These are phyloP conservation scores for Ctenomys sociabilis DNA, from an alignment of 2,113 vertebrate genomes.

Conservation along the genomic window DNA sequence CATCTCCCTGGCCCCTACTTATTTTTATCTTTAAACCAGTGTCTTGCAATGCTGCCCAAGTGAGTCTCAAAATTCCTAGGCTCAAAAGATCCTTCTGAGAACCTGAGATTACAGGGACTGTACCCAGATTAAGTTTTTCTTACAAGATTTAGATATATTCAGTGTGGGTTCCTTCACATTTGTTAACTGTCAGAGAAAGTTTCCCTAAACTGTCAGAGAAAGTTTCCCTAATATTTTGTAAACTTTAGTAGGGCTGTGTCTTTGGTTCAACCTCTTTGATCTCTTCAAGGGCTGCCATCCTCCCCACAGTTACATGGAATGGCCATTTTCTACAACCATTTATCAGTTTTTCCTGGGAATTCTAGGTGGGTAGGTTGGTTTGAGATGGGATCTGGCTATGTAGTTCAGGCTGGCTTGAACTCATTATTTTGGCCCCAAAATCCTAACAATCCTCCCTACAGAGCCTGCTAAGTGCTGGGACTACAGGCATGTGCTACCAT, in stretches of 20 bases:
- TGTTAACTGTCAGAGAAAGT: not conserved
- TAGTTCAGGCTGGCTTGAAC: not conserved
- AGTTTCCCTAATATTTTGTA: not conserved
- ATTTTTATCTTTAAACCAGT: not conserved
- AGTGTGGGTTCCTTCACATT: not conserved
- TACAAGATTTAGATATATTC: not conserved
- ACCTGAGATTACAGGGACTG: not conserved
- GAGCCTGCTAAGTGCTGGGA: not conserved
- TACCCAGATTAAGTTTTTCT: no score
- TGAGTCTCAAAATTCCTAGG: not conserved
- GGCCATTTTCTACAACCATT: not conserved
- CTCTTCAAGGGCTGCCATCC: not conserved
- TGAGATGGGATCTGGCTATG: not conserved
- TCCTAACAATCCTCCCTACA: not conserved
- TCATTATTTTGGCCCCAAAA: not conserved
- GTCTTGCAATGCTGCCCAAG: not conserved
- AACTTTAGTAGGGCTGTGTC: not conserved
- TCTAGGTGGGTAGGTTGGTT: not conserved
- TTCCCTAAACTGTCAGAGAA: not conserved
- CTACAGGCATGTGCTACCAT: not conserved
- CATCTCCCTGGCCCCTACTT: no score
- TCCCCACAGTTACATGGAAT: not conserved
- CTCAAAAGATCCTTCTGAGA: not conserved
- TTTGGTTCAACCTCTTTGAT: not conserved
- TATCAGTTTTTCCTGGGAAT: not conserved